Percentiles rank a stretch among this genome's conserved stretches.
These are phyloP conservation scores for Tetrao urogallus DNA, from an alignment of 2,113 vertebrate genomes.

Conservation along the genomic window DNA sequence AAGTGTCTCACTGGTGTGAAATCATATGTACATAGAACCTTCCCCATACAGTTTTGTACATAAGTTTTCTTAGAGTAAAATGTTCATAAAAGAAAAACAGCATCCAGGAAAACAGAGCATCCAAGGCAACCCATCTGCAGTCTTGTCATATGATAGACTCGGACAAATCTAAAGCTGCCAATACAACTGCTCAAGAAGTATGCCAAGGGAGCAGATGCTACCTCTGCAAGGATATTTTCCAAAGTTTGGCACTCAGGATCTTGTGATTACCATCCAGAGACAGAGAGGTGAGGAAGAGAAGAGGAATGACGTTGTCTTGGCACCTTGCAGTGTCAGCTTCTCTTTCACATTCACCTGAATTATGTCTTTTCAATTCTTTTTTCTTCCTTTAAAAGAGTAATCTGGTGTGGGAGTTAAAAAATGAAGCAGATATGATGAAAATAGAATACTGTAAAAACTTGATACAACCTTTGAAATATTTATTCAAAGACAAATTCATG, in stretches of 20 bases:
- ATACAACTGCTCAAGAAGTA: conserved; percentile 60
- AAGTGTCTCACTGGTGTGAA: conserved; percentile 27
- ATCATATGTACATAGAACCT: neutral
- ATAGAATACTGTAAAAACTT: conserved; percentile 22
- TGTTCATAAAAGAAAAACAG: neutral
- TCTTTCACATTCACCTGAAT: neutral
- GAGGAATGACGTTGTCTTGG: conserved; percentile 59
- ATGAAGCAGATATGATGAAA: neutral
- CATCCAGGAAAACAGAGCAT: neutral
- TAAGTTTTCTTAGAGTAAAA: conserved; percentile 50
- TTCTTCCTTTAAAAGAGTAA: neutral
- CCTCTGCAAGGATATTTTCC: conserved; percentile 67
- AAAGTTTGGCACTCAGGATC: conserved; percentile 43
- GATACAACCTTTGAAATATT: conserved; percentile 31
- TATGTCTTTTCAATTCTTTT: neutral
- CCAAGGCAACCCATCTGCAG: conserved; percentile 59
- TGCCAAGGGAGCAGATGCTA: conserved; percentile 64
- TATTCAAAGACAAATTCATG: conserved; percentile 39
- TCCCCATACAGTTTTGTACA: neutral
- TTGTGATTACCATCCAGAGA: conserved; percentile 44
- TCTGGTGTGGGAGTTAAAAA: neutral
- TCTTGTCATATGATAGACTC: conserved; percentile 45
- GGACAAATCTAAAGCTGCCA: conserved; percentile 38
- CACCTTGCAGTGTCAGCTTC: conserved; percentile 44
- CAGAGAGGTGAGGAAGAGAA: conserved; percentile 47